These are phyloP conservation scores for Python bivittatus DNA, from an alignment of 2,113 vertebrate genomes.

Conservation along the genomic window DNA sequence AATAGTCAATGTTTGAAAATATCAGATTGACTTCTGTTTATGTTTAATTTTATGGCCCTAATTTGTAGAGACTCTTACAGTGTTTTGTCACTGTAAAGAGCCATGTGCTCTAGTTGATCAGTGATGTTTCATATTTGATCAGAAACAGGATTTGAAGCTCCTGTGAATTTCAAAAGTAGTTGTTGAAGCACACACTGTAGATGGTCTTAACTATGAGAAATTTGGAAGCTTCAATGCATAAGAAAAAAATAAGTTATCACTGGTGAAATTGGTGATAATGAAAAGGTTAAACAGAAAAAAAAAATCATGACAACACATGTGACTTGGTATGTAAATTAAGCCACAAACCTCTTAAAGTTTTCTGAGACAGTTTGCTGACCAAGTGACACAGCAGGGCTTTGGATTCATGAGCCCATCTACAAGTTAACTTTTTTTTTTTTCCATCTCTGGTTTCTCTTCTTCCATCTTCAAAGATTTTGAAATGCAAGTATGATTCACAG, in stretches of 20 bases:
- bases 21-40: background rate
- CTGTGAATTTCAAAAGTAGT: background rate
- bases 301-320: background rate
- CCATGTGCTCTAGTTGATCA: background rate
- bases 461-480: background rate
- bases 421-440: background rate
- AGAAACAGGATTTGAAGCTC: background rate
- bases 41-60: background rate
- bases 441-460: background rate
- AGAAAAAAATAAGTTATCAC: background rate
- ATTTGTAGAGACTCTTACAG: background rate
- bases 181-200: background rate
- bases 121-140: background rate
- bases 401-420: background rate
- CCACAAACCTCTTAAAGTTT: background rate
- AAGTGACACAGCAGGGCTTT: background rate
- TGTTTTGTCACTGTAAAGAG: background rate
- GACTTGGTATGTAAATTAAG: background rate
- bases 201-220: background rate
- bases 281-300: background rate
- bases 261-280: background rate
- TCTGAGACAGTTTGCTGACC: background rate
- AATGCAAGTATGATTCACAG: background rate
- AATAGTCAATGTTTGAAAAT: background rate
- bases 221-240: background rate